These are phyloP conservation scores for Acleris laterana DNA, from an alignment of 2,888 invertebrate species.

Conservation along the genomic window DNA sequence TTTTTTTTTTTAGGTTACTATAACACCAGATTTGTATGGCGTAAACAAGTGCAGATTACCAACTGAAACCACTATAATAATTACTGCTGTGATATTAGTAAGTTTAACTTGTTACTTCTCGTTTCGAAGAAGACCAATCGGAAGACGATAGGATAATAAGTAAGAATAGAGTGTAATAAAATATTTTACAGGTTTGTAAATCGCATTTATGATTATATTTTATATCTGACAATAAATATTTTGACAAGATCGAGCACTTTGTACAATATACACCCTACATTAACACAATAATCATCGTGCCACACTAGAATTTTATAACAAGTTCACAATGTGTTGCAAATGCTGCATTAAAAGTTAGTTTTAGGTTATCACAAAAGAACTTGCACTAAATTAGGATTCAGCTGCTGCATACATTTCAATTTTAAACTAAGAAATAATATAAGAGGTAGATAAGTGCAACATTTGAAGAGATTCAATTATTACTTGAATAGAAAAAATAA, in stretches of 20 bases:
- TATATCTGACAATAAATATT: slow-evolving; percentile 82
- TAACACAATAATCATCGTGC: slow-evolving; percentile 41
- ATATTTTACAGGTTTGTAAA: slow-evolving; percentile 26
- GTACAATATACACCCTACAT: slow-evolving; percentile 70
- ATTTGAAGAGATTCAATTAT: slow-evolving; percentile 73
- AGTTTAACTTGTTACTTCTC: slow-evolving; percentile 47
- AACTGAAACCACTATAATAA: slow-evolving; percentile 60
- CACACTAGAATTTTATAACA: slow-evolving; percentile 29
- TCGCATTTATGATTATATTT: slow-evolving; percentile 38
- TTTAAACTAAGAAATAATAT: slow-evolving; percentile 67
- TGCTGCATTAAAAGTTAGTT: slow-evolving; percentile 40
- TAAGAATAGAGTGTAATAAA: slow-evolving; percentile 13
- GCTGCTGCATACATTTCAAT: slow-evolving; percentile 69
- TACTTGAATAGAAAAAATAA: slow-evolving; percentile 66
- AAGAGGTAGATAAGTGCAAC: slow-evolving; percentile 78
- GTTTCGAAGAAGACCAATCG: slow-evolving; percentile 46
- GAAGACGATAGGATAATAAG: slow-evolving; percentile 44
- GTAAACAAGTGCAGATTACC: slow-evolving; percentile 70
- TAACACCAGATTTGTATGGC: slow-evolving; percentile 59
- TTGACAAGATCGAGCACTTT: slow-evolving; percentile 82
- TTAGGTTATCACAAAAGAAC: slow-evolving; percentile 75
- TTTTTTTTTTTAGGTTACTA: slow-evolving; percentile 58
- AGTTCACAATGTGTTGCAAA: slow-evolving; percentile 45
- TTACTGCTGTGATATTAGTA: slow-evolving; percentile 58
- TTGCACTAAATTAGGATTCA: slow-evolving; percentile 63